Evolutionary conservation across 2,797 vertebrate genomes (phyloP), one percentile per base, ranked within the genome.

Genomic region (Sebastes iracundus): DNA sequence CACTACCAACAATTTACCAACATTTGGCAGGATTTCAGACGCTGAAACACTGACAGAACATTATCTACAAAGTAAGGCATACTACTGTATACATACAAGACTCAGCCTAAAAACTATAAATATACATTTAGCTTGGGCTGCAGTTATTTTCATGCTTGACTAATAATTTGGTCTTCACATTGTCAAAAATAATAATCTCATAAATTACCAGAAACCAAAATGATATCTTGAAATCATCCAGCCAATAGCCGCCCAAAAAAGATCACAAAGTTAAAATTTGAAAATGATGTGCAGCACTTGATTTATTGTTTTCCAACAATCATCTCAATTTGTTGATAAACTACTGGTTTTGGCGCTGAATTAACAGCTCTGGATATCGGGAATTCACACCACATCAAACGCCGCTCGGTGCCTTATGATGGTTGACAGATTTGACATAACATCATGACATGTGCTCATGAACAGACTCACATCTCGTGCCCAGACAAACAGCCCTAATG

Each of bases 341-440:
- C 20, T 77, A 52, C 77, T 63, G n/a, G 64, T 67, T 87, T 71
- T 77, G 77, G 69, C 4, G 14, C 23, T 38, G 16, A 71, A 82
- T 75, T 63, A 85, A 22, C 69, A 82, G 46, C 78, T 81, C 20
- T 75, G 69, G 23, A 66, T 74, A 75, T 65, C 25, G 84, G 86
- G 80, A 87, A 88, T 70, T 87, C 71, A 53, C 69, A 66, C 87
- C 85, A 90, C 90, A 90, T 93, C 88, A 93, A 94, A 90, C 63
- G 2, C 30, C 4, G 25, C 69, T 52, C 12, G 49, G 75, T 87
- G 73, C 70, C 66, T 89, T 69, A 79, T 83, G 91, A 90, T 84
- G 82, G 88, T 67, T 93, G 92, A 93, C 84, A 88, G 88, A 89
- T 91, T 89, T 91, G 90, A 92, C 88, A 87, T 35, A 81, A 69